phyloP scores from a whole-genome alignment of 2,113 vertebrate genomes.

The Glaucidium brasilianum region DNA sequence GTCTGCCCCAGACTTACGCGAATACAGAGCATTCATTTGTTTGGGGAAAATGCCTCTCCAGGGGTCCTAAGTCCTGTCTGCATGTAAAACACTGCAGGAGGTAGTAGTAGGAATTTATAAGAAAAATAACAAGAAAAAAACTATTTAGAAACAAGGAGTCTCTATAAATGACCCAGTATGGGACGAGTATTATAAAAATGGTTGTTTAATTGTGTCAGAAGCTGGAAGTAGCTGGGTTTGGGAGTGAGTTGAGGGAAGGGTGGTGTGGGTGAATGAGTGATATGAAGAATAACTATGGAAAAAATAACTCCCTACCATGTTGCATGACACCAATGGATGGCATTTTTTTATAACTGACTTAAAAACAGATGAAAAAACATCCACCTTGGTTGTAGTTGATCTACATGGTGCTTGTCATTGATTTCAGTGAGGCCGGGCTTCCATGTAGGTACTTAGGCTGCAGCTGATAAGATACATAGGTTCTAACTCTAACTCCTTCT shows the following conservation, averaged over 20 bases:
- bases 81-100: constrained; percentile 24
- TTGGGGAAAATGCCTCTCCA: neutral
- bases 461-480: neutral
- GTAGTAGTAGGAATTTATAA: constrained; percentile 51
- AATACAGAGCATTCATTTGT: neutral
- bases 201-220: neutral
- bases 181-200: neutral
- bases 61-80: neutral
- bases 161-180: constrained; percentile 1
- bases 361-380: neutral
- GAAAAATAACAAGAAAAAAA: constrained; percentile 18
- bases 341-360: neutral
- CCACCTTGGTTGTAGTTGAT: neutral
- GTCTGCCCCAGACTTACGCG: neutral
- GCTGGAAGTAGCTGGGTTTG: neutral
- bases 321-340: neutral
- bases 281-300: neutral
- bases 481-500: neutral
- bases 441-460: neutral
- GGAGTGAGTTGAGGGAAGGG: neutral
- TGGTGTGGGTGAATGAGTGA: neutral
- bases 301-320: neutral
- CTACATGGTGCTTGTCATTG: neutral
- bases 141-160: constrained; percentile 10
- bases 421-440: neutral